A percentile compares a stretch with the other conserved stretches of the same genome.
Conservation (phyloP, 2,797 vertebrate genomes). For the Dryobates pubescens region DNA sequence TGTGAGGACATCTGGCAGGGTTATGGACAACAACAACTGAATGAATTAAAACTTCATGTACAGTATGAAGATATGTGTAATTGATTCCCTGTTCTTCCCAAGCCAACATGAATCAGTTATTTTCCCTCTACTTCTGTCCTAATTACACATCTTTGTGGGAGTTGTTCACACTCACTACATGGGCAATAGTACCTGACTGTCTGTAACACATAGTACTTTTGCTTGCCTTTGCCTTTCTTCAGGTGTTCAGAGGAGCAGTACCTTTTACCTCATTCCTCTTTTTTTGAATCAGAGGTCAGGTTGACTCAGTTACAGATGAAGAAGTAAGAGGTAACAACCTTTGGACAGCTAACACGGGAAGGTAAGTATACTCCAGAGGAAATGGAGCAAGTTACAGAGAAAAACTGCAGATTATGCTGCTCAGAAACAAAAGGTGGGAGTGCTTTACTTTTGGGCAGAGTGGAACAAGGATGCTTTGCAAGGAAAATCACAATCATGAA, state of each 20-base stretch:
- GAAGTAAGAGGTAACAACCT: neutral
- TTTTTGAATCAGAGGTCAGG: neutral
- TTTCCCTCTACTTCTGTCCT: too few species aligned
- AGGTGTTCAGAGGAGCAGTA: neutral
- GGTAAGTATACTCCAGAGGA: neutral
- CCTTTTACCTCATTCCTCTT: neutral
- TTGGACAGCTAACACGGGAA: neutral
- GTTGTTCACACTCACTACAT: too few species aligned
- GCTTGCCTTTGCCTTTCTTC: neutral
- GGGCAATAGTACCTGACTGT: too few species aligned
- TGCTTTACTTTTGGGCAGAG: neutral
- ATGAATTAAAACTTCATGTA: too few species aligned
- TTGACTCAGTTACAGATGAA: neutral
- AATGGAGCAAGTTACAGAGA: neutral
- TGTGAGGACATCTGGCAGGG: too few species aligned
- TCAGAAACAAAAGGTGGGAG: neutral
- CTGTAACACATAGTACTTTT: neutral
- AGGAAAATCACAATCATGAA: neutral
- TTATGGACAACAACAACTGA: too few species aligned
- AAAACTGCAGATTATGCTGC: neutral
- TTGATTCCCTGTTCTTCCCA: too few species aligned
- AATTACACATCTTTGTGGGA: too few species aligned
- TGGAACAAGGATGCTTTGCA: neutral
- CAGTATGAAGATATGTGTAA: too few species aligned
- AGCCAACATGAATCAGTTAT: too few species aligned